Base-by-base conservation (phyloP, 2,113 vertebrate genomes). In the Gallinago undulata region DNA sequence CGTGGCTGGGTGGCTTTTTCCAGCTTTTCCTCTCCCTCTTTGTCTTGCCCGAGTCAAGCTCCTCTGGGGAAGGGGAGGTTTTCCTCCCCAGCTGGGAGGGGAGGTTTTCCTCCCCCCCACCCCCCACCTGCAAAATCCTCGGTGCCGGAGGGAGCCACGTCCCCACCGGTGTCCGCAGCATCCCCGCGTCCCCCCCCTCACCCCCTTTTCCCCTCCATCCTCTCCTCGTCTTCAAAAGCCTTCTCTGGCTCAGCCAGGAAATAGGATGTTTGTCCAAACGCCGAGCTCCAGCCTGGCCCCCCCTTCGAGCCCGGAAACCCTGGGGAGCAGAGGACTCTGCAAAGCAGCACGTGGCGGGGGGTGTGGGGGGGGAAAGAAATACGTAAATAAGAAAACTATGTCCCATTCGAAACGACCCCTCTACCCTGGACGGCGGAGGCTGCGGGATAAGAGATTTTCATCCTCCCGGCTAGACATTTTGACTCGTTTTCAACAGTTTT, bases 191-290 rank as follows among this genome's bases (percentile, higher is more conserved):
- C 27, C 41, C 69, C 53, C 25, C 53, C 39, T 10, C 39, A 10
- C 39, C 39, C 10, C 10, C 10, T 39, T 39, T 55, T 55, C 45
- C 45, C 62, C 64, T 59, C 62, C 68, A 25, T 41, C 80, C 74
- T 69, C n/a, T 55, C 68, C 84, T 70, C 1, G 0, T 23, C 74
- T 80, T 70, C 79, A 47, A 33, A 75, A 79, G 64, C 57, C 63
- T 48, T 64, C 3, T 3, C 81, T 72, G 64, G 25, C 60, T 23
- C 2, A 2, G 87, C 33, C 80, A 76, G 93, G 84, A 89, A 89
- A 66, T 17, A 24, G 93, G 85, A 92, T 92, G 93, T 92, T 94
- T 94, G 75, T 91, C 56, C 43, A 76, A 76, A 63, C 4, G 3
- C 33, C 1, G 4, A 51, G 31, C 30, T 60, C 50, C 69, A 62